Evolutionary conservation across 2,797 vertebrate species (phyloP), one percentile per base, ranked within the genome.

Genomic region (Borostomias antarcticus): DNA sequence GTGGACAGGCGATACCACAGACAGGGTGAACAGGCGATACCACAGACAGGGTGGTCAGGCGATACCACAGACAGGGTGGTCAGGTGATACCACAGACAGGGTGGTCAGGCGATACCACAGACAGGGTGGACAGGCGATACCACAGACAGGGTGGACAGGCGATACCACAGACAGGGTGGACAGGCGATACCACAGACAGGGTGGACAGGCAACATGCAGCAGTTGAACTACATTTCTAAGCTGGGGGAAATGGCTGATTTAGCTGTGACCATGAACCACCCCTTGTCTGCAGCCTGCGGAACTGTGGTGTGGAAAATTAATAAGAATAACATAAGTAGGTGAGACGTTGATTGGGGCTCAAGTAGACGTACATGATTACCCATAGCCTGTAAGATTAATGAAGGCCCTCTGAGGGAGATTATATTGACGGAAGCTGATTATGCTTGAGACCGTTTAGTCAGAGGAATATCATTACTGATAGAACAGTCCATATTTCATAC

Each of bases 311-410:
- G 89, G 91, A 93, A 94, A 94, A 94, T 94, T 89, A 91, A 94
- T 96, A 95, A 93, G 91, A 95, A 96, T 95, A 94, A 94, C 91
- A 90, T 82, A 87, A 89, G 86, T 88, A 89, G 87, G 92, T 89
- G 92, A 93, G 93, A 88, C 81, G 85, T 92, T 89, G 82, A 76
- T 87, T 82, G 73, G 83, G 89, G 85, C 89, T 92, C 81, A 69
- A 93, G 92, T 88, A 88, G 91, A 88, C 77, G 79, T 88, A 93
- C 92, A 91, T 93, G 94, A 97, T 97, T 96, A 97, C 92, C 91
- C 88, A 91, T 84, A 91, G 88, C 83, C 91, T 86, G 83, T 67
- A 89, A 95, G 92, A 96, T 95, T 95, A 96, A 98, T 95, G 95
- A 93, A 96, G 94, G 96, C 93, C 91, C 92, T 94, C 83, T 86